phyloP scores from a whole-genome alignment of 2,113 vertebrate genomes.

The Thoracochromis brauschi region DNA sequence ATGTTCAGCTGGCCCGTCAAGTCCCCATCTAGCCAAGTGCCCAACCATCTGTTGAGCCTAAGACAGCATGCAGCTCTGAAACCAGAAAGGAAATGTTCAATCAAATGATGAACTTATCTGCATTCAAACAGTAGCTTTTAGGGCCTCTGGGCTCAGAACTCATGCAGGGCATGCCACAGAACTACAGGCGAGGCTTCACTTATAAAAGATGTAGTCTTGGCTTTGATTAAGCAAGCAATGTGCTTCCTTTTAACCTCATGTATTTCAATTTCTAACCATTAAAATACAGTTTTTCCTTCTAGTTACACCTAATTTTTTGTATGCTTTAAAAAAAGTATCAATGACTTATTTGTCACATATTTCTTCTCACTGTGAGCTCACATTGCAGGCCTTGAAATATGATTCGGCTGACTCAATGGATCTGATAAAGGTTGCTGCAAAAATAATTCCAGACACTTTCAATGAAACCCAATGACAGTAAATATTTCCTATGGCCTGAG shows the following conservation, averaged over 20 bases:
- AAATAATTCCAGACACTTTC: neutral
- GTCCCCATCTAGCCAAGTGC: conserved; percentile 35
- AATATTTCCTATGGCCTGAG: neutral
- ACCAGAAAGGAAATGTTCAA: conserved; percentile 2
- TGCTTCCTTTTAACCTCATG: neutral
- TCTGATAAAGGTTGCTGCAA: neutral
- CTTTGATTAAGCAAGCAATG: neutral
- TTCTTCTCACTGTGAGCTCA: neutral
- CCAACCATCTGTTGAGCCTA: conserved; percentile 47
- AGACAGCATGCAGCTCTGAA: conserved; percentile 40
- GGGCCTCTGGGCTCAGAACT: neutral
- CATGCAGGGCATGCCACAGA: neutral
- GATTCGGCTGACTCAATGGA: neutral
- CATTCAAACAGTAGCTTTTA: neutral
- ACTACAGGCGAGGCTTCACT: neutral
- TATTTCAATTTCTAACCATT: neutral
- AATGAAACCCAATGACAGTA: neutral
- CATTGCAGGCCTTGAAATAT: neutral
- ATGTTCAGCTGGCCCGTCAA: conserved; percentile 45
- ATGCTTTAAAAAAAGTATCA: neutral
- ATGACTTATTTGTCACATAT: neutral
- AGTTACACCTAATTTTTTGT: neutral
- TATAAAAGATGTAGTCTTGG: neutral
- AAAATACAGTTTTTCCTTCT: neutral
- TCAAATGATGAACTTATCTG: conserved; percentile 25